Base-by-base conservation (phyloP, 2,888 invertebrate genomes). In the Nymphalis c-album region DNA sequence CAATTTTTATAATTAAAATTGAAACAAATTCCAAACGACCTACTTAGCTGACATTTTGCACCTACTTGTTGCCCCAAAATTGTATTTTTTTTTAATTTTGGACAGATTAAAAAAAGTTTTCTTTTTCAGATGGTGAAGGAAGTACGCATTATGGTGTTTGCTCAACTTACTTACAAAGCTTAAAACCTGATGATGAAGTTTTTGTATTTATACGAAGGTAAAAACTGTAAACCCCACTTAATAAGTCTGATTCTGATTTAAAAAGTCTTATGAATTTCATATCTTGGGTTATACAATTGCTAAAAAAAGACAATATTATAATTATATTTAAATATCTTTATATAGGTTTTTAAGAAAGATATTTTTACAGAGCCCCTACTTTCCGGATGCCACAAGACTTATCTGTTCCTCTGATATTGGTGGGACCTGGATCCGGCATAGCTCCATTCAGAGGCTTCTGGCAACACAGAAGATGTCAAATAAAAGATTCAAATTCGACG, bases 401-500 rank as follows among this genome's bases (percentile, higher is more conserved):
- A 50, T 93, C 94, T 50, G 93, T 94, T 60, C 98, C 98, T 0
- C 94, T 98, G 47, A 95, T 98, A 67, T 90, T 98, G 79, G 96
- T 98, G 18, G 98, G 98, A 0, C 97, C 98, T 0, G 96, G 98
- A 26, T 98, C 98, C 0, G 98, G 98, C 3, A 97, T 98, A 55
- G 98, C 98, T 0, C 98, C 98, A 0, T 98, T 98, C 86, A 93
- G 98, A 82, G 96, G 97, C 16, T 98, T 98, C 82, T 98, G 98
- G 98, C 96, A 97, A 81, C 97, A 98, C 78, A 93, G 96, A 69
- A 80, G 81, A 69, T 77, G 81, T 53, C 83, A 84, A 64, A 82
- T 86, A 2, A 75, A 80, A 47, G 76, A 81, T 57, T 73, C 78
- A n/a, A 73, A 62, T 22, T 67, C 75, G 1, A 76, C 73, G n/a